These are phyloP conservation scores for Latrodectus hesperus DNA, from an alignment of 2,888 invertebrate genomes.

Conservation along the genomic window DNA sequence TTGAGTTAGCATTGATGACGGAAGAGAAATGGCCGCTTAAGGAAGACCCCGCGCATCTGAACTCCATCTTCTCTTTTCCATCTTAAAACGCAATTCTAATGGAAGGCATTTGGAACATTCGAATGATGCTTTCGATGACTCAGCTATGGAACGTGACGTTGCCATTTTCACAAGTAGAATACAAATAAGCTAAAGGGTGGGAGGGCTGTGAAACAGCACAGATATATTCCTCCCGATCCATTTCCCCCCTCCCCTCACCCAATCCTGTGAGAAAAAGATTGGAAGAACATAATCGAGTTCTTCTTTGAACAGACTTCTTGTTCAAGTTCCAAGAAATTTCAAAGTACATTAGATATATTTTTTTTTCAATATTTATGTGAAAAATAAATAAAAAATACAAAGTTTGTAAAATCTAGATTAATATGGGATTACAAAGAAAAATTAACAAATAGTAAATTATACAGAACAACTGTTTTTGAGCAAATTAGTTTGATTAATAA, in stretches of 20 bases:
- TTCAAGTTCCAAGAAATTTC: too few species aligned
- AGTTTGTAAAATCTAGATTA: too few species aligned
- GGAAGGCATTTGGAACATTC: constrained; percentile 48
- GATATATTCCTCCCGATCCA: not conserved
- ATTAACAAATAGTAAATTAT: too few species aligned
- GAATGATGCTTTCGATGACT: constrained; percentile 46
- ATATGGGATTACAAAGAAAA: too few species aligned
- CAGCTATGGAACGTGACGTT: constrained; percentile 38
- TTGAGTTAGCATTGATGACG: not conserved
- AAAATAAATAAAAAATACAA: too few species aligned
- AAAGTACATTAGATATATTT: too few species aligned
- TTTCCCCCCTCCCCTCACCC: not conserved
- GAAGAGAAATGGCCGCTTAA: constrained; percentile 19
- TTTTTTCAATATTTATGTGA: too few species aligned
- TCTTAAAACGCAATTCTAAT: constrained; percentile 27
- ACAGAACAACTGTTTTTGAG: too few species aligned
- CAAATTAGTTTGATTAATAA: too few species aligned
- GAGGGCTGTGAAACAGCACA: not conserved
- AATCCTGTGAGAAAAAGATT: not conserved
- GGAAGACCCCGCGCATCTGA: constrained; percentile 12
- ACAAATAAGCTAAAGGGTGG: constrained; percentile 14
- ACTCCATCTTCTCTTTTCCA: constrained; percentile 23
- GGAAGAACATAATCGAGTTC: not conserved
- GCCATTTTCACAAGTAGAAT: constrained; percentile 18
- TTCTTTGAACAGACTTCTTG: too few species aligned